Evolutionary conservation across 2,113 vertebrate genomes (phyloP).

Genomic region (Nothobranchius kuhntae): DNA sequence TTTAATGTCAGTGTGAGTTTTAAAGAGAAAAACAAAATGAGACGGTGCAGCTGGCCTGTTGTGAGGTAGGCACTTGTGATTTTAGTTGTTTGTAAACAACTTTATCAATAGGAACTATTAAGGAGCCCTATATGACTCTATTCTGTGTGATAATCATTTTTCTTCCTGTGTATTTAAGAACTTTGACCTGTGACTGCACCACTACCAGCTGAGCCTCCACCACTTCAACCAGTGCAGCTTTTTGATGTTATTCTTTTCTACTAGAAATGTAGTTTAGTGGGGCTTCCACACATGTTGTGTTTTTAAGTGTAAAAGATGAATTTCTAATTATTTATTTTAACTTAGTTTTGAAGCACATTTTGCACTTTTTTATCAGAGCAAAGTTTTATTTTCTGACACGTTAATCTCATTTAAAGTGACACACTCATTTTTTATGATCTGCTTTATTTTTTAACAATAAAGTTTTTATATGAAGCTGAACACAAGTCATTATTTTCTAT

Average conservation of each 20-base stretch:
- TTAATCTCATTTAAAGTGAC: slow-evolving; percentile 19
- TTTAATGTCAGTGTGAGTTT: too few relatives aligned
- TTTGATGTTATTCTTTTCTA: background rate
- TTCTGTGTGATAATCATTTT: too few relatives aligned
- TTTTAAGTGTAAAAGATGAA: background rate
- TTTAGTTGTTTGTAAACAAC: too few relatives aligned
- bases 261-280: background rate
- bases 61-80: too few relatives aligned
- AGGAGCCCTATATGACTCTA: too few relatives aligned
- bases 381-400: slow-evolving; percentile 30
- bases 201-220: background rate
- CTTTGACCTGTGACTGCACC: background rate
- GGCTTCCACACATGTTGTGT: background rate
- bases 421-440: slow-evolving; percentile 4
- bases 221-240: background rate
- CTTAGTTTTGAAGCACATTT: slow-evolving; percentile 44
- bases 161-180: too few relatives aligned
- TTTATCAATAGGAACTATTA: too few relatives aligned
- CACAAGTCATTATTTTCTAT: background rate
- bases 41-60: too few relatives aligned
- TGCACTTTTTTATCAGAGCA: slow-evolving; percentile 56
- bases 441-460: slow-evolving; percentile 41
- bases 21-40: too few relatives aligned
- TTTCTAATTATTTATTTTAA: slow-evolving; percentile 46
- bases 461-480: slow-evolving; percentile 41